Conservation (phyloP, 2,113 vertebrate species). For the Machaerirhynchus nigripectus region DNA sequence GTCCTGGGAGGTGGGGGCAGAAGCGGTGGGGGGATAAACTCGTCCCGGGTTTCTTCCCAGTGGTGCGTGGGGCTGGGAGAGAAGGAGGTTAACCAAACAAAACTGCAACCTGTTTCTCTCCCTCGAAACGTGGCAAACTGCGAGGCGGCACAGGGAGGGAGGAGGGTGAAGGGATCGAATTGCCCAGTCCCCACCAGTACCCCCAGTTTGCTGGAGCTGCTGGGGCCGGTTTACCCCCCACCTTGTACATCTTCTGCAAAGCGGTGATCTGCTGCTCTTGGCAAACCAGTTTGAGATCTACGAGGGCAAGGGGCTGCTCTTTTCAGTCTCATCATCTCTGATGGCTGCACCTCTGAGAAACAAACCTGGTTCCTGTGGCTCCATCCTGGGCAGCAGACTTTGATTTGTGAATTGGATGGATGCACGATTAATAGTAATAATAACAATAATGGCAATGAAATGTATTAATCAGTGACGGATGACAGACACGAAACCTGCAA, state of each 20-base stretch:
- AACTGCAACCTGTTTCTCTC: accelerated
- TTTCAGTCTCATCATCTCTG: accelerated
- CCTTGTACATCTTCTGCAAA: neutral
- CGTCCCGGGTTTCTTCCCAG: accelerated
- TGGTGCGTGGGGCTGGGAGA: neutral
- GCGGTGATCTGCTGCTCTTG: neutral
- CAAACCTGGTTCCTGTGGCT: neutral
- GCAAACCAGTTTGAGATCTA: neutral
- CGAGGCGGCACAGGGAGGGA: accelerated
- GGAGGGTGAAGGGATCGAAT: accelerated
- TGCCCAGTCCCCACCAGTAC: neutral
- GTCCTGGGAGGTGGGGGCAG: neutral
- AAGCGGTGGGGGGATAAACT: neutral
- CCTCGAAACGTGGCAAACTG: accelerated
- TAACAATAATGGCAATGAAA: neutral
- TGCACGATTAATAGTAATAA: neutral
- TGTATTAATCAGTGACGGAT: neutral
- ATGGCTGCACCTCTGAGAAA: neutral
- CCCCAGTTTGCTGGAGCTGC: accelerated
- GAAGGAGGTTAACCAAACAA: neutral
- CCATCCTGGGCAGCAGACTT: accelerated
- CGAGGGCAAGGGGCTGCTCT: neutral
- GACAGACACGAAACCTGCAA: neutral
- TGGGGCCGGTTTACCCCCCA: neutral
- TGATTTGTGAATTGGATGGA: neutral